Percentiles rank a stretch among this genome's conserved stretches.
Evolutionary conservation across 2,113 vertebrate species (phyloP).

Genomic region (Coptodon rendalli): DNA sequence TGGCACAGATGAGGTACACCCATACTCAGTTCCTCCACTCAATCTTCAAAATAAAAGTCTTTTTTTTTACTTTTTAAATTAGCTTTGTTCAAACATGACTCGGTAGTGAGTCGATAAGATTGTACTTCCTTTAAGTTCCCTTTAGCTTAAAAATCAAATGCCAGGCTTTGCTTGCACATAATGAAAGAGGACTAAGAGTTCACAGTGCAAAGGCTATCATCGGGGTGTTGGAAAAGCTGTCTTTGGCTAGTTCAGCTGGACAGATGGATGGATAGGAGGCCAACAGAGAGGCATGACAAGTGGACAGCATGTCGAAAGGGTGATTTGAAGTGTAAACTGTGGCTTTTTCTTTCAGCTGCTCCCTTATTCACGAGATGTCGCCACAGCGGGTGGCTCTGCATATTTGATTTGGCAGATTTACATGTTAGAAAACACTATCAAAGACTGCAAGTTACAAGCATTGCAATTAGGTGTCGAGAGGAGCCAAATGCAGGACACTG

Average conservation of each 20-base stretch:
- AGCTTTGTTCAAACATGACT: not conserved
- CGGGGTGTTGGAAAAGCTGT: not conserved
- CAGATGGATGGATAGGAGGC: not conserved
- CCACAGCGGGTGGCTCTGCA: not conserved
- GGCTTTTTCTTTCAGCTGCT: not conserved
- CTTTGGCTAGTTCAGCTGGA: not conserved
- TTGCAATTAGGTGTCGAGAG: not conserved
- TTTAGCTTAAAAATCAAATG: not conserved
- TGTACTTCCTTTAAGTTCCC: not conserved
- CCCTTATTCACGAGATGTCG: not conserved
- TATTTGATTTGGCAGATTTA: not conserved
- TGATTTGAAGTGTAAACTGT: not conserved
- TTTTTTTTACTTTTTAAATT: not conserved
- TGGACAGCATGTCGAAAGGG: not conserved
- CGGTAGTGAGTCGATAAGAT: not conserved
- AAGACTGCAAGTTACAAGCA: not conserved
- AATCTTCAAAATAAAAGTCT: not conserved
- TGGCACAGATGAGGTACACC: slow-evolving; percentile 89
- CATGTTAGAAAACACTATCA: not conserved
- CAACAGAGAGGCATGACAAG: not conserved
- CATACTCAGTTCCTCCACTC: not conserved
- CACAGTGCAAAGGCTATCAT: not conserved
- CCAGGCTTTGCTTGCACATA: not conserved
- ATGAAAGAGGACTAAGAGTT: not conserved
- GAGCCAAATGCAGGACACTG: not conserved